These are phyloP conservation scores for Papilio elwesi DNA, from an alignment of 2,888 invertebrate genomes.

Conservation along the genomic window DNA sequence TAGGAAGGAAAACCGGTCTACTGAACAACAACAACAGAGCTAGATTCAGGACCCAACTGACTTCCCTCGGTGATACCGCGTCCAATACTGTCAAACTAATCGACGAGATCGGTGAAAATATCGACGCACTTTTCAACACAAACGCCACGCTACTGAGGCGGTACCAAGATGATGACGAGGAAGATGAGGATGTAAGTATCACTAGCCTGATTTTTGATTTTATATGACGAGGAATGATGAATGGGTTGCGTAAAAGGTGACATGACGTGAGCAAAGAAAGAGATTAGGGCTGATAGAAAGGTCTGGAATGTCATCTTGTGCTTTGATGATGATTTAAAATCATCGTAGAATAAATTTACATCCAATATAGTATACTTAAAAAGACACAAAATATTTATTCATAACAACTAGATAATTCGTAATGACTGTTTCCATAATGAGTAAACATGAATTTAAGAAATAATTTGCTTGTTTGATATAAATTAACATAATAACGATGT, in stretches of 20 bases:
- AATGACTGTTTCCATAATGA: too few relatives aligned
- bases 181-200: slow-evolving; percentile 65
- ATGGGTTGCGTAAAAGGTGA: too few relatives aligned
- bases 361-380: too few relatives aligned
- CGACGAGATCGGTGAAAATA: slow-evolving; percentile 81
- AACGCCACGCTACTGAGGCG: slow-evolving; percentile 62
- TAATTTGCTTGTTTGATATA: too few relatives aligned
- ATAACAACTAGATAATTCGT: too few relatives aligned
- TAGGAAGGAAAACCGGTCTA: slow-evolving; percentile 84
- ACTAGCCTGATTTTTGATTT: not conserved
- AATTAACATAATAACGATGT: not conserved
- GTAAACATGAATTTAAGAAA: too few relatives aligned
- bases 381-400: too few relatives aligned
- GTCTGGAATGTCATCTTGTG: too few relatives aligned
- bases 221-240: not conserved
- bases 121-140: slow-evolving; percentile 70
- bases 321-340: too few relatives aligned
- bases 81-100: slow-evolving; percentile 83
- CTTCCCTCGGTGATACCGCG: slow-evolving; percentile 82
- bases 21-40: slow-evolving; percentile 81
- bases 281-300: too few relatives aligned
- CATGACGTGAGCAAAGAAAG: too few relatives aligned
- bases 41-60: slow-evolving; percentile 83
- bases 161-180: slow-evolving; percentile 52
- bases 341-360: too few relatives aligned